phyloP scores from a whole-genome alignment of 2,113 vertebrate species.

The Morphnarchus princeps region DNA sequence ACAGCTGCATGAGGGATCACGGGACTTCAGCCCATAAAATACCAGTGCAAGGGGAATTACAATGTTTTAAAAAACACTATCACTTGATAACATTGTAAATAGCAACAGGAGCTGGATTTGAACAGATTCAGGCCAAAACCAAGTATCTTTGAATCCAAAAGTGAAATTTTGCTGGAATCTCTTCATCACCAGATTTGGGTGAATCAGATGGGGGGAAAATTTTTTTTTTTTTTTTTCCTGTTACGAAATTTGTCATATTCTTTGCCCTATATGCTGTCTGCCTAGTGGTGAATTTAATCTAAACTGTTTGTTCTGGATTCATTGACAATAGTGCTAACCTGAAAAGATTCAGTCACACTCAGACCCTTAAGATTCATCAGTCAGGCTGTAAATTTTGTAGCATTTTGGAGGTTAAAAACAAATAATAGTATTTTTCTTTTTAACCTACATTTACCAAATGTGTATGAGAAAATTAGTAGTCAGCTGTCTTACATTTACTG shows the following conservation, averaged over 20 bases:
- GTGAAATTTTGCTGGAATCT: background rate
- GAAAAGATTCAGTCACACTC: background rate
- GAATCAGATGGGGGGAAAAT: background rate
- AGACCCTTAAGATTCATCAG: background rate
- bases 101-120: background rate
- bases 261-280: background rate
- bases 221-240: too few relatives aligned
- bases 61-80: constrained; percentile 8
- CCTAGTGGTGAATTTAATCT: background rate
- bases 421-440: background rate
- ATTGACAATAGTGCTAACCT: background rate
- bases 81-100: constrained; percentile 8
- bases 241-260: background rate
- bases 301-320: background rate
- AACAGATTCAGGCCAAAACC: background rate
- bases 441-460: background rate
- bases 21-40: constrained; percentile 36
- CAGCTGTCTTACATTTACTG: background rate
- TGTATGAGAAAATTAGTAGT: background rate
- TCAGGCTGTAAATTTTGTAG: background rate
- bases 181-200: background rate
- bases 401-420: background rate
- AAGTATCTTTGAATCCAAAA: background rate
- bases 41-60: constrained; percentile 11
- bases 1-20: constrained; percentile 52